Evolutionary conservation across 1,140 invertebrate genomes (phyloP), one percentile per base, ranked within the genome.

Genomic region (Eumeta japonica): DNA sequence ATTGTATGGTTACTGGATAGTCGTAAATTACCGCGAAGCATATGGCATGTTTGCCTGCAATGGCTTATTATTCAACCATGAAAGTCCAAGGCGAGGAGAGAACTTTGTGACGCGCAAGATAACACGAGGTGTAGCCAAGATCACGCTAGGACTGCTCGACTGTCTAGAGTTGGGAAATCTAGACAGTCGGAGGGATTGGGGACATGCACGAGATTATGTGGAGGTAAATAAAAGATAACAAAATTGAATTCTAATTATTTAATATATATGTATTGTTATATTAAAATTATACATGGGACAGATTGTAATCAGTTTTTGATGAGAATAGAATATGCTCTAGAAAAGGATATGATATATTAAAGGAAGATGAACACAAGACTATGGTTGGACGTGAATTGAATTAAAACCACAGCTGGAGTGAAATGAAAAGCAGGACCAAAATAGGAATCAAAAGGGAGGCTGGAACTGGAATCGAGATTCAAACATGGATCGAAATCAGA

Each of bases 71-170:
- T 99, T 99, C 64, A 99, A 99, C 77, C 97, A 99, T 66, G 97
- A 99, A 79, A 97, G 94, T 73, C 97, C 97, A 2, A 76, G 97
- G 43, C 78, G 97, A 65, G 97, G 96, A 46, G 96, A 98, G 77
- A 99, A 92, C 57, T 99, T 99, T 81, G 97, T 99, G 0, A 99
- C 97, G 0, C 81, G 97, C 44, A 99, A 99, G 79, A 97, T 99
- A 41, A 98, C 97, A 0, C 81, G 97, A 28, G 92, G 90, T 18
- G 95, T 99, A 12, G 94, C 97, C 4, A 99, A 99, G 77, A 98
- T 99, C 50, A 79, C 83, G 36, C 76, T 97, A 2, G 92, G 93
- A 4, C 83, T 93, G 41, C 83, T 94, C 62, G 86, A 97, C 45
- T 81, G 76, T 39, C 75, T 99, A 32, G 91, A 98, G 71, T 77